phyloP scores from a whole-genome alignment of 2,797 vertebrate genomes.

The Manis pentadactyla region DNA sequence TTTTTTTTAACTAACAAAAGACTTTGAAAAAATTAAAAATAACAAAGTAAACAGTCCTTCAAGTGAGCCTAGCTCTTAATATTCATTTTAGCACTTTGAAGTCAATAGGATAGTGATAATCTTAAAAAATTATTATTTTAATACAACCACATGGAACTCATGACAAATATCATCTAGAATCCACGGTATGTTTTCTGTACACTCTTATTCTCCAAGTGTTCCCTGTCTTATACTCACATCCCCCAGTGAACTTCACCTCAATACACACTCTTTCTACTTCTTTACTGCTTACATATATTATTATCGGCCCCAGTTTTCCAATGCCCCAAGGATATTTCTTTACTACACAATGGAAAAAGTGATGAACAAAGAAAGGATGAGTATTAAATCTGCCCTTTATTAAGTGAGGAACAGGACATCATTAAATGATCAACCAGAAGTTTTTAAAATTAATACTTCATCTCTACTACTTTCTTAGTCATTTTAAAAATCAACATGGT shows the following conservation, averaged over 20 bases:
- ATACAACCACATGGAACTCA: neutral
- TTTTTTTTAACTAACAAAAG: neutral
- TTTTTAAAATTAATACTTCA: neutral
- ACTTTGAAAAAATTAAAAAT: constrained; percentile 1
- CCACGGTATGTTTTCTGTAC: fast-evolving
- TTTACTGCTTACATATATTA: neutral
- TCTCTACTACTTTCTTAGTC: neutral
- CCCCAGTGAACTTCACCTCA: neutral
- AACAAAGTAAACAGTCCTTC: neutral
- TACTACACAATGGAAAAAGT: neutral
- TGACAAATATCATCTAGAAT: neutral
- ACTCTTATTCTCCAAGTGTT: neutral
- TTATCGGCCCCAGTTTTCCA: neutral
- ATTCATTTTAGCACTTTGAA: neutral
- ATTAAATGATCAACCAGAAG: neutral
- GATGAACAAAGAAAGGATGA: neutral
- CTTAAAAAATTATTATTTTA: constrained; percentile 21
- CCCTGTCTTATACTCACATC: neutral
- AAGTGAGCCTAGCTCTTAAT: neutral
- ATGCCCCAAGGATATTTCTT: neutral
- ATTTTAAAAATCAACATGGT: neutral
- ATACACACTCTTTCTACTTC: neutral
- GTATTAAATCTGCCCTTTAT: neutral
- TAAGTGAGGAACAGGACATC: neutral
- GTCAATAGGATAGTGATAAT: neutral